phyloP scores from a whole-genome alignment of 2,797 vertebrate species.

The Acrocephalus scirpaceus region DNA sequence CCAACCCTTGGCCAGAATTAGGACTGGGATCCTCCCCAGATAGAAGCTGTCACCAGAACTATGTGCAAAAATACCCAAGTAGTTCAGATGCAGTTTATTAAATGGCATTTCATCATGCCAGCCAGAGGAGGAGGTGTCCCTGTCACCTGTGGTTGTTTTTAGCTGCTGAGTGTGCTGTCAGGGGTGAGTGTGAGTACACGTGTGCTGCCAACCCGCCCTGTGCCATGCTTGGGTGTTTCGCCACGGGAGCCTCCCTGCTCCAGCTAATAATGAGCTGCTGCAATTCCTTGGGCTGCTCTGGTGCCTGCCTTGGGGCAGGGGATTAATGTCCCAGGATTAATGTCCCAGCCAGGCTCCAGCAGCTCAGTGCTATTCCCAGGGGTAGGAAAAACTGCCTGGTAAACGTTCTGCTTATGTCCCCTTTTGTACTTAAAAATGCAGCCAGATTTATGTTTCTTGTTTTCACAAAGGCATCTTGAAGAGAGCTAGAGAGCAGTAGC shows the following conservation, averaged over 20 bases:
- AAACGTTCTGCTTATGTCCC: neutral
- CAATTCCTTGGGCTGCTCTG: slow-evolving; percentile 36
- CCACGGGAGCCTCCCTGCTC: neutral
- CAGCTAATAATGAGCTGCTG: slow-evolving; percentile 32
- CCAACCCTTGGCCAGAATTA: neutral
- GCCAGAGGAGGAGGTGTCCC: neutral
- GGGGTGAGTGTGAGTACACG: neutral
- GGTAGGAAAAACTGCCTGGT: neutral
- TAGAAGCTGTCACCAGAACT: neutral
- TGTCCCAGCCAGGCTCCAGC: neutral
- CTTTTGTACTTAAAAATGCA: neutral
- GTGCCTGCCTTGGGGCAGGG: neutral
- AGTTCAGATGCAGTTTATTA: neutral
- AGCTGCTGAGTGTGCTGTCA: neutral
- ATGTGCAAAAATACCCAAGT: neutral
- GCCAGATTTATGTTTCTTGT: neutral
- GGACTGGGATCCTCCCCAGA: neutral
- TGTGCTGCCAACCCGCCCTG: rapidly evolving
- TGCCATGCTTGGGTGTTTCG: rapidly evolving
- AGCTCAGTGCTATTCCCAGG: neutral
- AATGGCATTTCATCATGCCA: neutral
- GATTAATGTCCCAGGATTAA: slow-evolving; percentile 40
- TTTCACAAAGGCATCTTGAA: neutral
- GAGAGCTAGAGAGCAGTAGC: neutral
- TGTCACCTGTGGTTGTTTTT: neutral